phyloP scores from a whole-genome alignment of 2,113 vertebrate genomes.

The Lophochroa leadbeateri region DNA sequence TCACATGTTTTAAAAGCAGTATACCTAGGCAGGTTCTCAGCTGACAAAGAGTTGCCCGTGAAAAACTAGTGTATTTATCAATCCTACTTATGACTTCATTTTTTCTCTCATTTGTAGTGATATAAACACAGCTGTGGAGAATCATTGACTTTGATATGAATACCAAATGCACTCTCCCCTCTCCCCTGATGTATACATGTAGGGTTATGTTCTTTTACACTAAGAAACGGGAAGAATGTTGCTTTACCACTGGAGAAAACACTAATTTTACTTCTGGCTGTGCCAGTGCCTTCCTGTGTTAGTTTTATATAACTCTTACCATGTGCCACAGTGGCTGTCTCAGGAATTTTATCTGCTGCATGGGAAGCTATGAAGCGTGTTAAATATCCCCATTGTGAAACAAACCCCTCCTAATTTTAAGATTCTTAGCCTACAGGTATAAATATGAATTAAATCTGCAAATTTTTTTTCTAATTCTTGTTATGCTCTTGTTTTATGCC shows the following conservation, averaged over 20 bases:
- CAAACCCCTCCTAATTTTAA: not conserved
- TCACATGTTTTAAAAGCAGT: not conserved
- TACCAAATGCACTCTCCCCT: not conserved
- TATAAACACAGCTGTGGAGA: not conserved
- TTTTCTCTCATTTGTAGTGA: not conserved
- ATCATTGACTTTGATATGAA: not conserved
- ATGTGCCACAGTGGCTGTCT: not conserved
- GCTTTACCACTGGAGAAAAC: not conserved
- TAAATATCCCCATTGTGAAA: not conserved
- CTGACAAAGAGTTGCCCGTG: not conserved
- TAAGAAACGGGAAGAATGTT: not conserved
- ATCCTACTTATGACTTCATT: not conserved
- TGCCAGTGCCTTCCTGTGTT: not conserved
- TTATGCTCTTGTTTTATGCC: not conserved
- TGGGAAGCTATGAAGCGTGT: not conserved
- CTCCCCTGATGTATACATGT: fast-evolving
- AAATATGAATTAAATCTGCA: not conserved
- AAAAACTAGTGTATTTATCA: not conserved
- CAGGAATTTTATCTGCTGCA: not conserved
- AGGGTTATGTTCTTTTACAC: not conserved
- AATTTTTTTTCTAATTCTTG: not conserved
- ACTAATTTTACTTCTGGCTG: not conserved
- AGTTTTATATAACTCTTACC: not conserved
- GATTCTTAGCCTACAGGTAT: not conserved
- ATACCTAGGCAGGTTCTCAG: not conserved